phyloP scores from a whole-genome alignment of 2,797 vertebrate species.

The Rhincodon typus region DNA sequence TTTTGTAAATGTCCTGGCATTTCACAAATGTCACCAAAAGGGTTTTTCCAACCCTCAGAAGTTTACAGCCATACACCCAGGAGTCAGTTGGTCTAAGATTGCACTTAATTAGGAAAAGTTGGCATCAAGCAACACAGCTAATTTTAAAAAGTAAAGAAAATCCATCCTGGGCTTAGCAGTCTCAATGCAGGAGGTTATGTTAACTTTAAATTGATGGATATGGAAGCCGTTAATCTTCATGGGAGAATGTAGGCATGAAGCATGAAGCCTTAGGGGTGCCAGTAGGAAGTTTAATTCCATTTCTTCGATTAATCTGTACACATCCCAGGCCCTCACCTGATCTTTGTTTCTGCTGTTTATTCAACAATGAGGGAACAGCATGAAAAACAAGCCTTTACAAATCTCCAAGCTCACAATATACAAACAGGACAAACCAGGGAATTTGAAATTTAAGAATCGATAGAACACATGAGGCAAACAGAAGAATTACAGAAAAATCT shows the following conservation, averaged over 20 bases:
- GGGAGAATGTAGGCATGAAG: not conserved
- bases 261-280: not conserved
- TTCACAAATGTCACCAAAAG: slow-evolving; percentile 19
- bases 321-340: not conserved
- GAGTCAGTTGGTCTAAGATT: not conserved
- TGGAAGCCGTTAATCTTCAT: not conserved
- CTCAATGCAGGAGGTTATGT: not conserved
- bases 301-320: not conserved
- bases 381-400: not conserved
- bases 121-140: not conserved
- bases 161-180: not conserved
- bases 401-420: not conserved
- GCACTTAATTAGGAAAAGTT: not conserved
- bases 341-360: not conserved
- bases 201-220: not conserved
- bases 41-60: not conserved
- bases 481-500: not conserved
- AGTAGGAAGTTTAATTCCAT: not conserved
- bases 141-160: not conserved
- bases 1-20: slow-evolving; percentile 29
- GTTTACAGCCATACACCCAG: not conserved
- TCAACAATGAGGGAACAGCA: not conserved
- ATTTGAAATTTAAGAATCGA: not conserved
- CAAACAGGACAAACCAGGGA: not conserved
- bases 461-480: not conserved